Percentiles rank a stretch among this genome's conserved stretches.
These are phyloP conservation scores for Junonia oenone DNA, from an alignment of 2,888 invertebrate species.

Conservation along the genomic window DNA sequence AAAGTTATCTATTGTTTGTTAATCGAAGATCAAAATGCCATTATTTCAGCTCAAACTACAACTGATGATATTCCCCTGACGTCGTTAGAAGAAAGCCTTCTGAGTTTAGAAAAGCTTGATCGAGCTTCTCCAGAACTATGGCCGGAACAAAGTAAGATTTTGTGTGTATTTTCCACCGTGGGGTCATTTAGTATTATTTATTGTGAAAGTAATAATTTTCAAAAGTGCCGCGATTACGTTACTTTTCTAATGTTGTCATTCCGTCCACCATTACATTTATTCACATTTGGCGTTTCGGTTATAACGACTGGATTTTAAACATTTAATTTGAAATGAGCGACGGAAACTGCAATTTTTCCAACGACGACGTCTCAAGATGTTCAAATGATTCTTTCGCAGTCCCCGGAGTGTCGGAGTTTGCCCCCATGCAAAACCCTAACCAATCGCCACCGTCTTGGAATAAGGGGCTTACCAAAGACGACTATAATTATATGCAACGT, in stretches of 20 bases:
- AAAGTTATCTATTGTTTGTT: not conserved
- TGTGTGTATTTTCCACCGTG: conserved; percentile 6
- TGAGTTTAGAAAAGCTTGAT: conserved; percentile 94
- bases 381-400: conserved; percentile 80
- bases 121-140: conserved; percentile 97
- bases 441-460: conserved; percentile 83
- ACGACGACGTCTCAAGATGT: conserved; percentile 49
- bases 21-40: conserved; percentile 1
- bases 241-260: conserved; percentile 61
- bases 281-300: conserved; percentile 50
- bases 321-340: conserved; percentile 55
- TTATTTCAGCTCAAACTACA: conserved; percentile 53
- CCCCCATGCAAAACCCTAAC: conserved; percentile 80
- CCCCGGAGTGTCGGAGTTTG: conserved; percentile 93
- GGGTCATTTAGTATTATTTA: conserved; percentile 12
- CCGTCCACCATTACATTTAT: conserved; percentile 42
- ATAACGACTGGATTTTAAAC: conserved; percentile 61
- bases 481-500: conserved; percentile 88
- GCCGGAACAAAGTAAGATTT: conserved; percentile 93
- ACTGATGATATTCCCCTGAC: conserved; percentile 74
- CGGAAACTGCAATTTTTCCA: conserved; percentile 42
- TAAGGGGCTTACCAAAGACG: conserved; percentile 84
- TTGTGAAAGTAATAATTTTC: conserved; percentile 40
- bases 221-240: conserved; percentile 64
- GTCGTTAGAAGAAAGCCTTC: conserved; percentile 85